Conservation (phyloP, 2,888 invertebrate genomes). For the Tetranychus truncatus region DNA sequence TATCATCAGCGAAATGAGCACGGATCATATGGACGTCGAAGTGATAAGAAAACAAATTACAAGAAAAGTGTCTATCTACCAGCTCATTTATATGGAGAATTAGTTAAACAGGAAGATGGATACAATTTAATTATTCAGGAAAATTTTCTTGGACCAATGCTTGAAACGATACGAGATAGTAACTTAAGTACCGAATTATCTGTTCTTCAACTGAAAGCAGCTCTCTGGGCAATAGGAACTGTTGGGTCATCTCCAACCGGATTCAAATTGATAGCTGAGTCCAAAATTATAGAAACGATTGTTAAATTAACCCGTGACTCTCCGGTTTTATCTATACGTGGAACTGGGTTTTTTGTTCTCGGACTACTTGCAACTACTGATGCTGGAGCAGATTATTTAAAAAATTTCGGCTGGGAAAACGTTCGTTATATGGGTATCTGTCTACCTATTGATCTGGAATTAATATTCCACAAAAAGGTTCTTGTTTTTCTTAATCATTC, state of each 20-base stretch:
- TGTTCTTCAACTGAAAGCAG: constrained; percentile 57
- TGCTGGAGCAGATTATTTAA: constrained; percentile 58
- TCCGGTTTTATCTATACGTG: constrained; percentile 66
- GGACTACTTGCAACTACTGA: constrained; percentile 65
- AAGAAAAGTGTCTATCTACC: constrained; percentile 38
- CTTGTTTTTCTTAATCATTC: background rate
- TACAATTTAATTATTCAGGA: constrained; percentile 32
- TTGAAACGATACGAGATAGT: constrained; percentile 20
- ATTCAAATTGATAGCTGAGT: constrained; percentile 48
- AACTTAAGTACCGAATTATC: constrained; percentile 28
- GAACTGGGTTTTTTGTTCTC: constrained; percentile 67
- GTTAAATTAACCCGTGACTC: constrained; percentile 56
- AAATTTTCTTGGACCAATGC: constrained; percentile 25
- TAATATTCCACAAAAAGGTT: constrained; percentile 16
- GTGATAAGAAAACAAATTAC: constrained; percentile 35
- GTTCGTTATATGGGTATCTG: constrained; percentile 32
- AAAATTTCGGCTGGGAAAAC: constrained; percentile 42
- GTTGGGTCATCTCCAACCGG: constrained; percentile 56
- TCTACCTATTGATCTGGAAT: constrained; percentile 1
- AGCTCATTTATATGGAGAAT: constrained; percentile 66
- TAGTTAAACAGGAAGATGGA: constrained; percentile 48
- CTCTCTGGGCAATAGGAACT: constrained; percentile 71
- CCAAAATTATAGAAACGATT: constrained; percentile 38
- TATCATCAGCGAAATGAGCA: constrained; percentile 60
- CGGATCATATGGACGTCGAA: constrained; percentile 51